phyloP scores from a whole-genome alignment of 2,888 invertebrate genomes.

The Lithophane socia region DNA sequence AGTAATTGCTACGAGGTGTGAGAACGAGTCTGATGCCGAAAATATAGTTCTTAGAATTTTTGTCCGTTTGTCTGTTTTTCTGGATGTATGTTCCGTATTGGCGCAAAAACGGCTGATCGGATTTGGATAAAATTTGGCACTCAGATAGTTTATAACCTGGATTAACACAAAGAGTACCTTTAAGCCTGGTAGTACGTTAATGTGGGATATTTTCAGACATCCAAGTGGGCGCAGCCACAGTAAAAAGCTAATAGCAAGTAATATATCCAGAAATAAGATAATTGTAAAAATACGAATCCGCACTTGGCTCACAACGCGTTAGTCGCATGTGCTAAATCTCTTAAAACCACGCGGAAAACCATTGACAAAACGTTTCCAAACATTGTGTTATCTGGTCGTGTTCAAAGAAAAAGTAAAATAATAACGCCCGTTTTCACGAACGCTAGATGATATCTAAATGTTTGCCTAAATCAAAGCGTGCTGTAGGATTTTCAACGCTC shows the following conservation, averaged over 20 bases:
- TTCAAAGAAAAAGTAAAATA: slow-evolving; percentile 66
- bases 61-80: no score
- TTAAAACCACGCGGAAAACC: slow-evolving; percentile 28
- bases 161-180: no score
- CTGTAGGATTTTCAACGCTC: not conserved
- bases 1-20: no score
- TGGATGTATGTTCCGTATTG: no score
- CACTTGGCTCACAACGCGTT: slow-evolving; percentile 11
- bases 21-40: no score
- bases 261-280: slow-evolving; percentile 22
- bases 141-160: no score
- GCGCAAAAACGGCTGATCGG: no score
- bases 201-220: no score
- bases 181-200: no score
- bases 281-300: slow-evolving; percentile 32
- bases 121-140: no score
- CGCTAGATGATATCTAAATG: not conserved
- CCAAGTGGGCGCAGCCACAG: no score
- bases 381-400: slow-evolving; percentile 49
- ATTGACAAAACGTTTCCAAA: slow-evolving; percentile 46
- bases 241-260: not conserved
- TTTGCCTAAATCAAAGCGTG: not conserved
- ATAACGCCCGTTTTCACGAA: not conserved
- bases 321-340: slow-evolving; percentile 22
- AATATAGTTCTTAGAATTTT: no score